Base-by-base conservation (phyloP, 2,888 invertebrate species). In the Thera britannica region DNA sequence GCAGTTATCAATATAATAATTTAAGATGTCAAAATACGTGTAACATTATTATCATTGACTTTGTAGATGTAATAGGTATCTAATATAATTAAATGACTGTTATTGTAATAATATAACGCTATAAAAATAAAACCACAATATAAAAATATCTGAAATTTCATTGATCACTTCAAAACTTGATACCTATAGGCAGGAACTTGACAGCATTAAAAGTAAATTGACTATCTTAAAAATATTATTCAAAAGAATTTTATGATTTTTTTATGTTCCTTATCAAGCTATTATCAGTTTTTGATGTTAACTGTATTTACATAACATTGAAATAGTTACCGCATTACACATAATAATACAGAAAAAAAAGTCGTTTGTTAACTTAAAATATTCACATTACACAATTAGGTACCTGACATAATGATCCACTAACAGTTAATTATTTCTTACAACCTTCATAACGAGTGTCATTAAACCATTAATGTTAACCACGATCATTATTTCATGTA, bases 1-100 rank as follows among this genome's bases (percentile, higher is more conserved):
- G 49, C 61, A 61, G 51, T 38, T 48, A 66, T 70, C 59, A 59
- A 36, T 49, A 51, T 60, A 44, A 8, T 52, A 34, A 51, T 63
- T 49, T 56, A 56, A 62, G 63, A 51, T 46, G 51, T 55, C 35
- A 38, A 48, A 62, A 36, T 54, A 35, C 61, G 69, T 72, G 67
- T 44, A 36, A 55, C 71, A 62, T 66, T 68, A 59, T 55, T 75
- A 62, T 79, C 81, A 77, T 79, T 77, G 70, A 78, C 77, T 83
- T 72, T 79, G 75, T 79, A 73, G 80, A 77, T 77, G 72, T 80
- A 41, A 81, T 79, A 52, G 34, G 52, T 52, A 75, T 79, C 81
- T 79, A 78, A 78, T 78, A 83, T 80, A 76, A 79, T 81, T 72
- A 82, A 84, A 85, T 82, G 86, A 90, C 84, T 89, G 90, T 90